Percentiles rank a stretch among this genome's conserved stretches.
phyloP scores from a whole-genome alignment of 1,140 invertebrate species.

The Bacillus rossius region DNA sequence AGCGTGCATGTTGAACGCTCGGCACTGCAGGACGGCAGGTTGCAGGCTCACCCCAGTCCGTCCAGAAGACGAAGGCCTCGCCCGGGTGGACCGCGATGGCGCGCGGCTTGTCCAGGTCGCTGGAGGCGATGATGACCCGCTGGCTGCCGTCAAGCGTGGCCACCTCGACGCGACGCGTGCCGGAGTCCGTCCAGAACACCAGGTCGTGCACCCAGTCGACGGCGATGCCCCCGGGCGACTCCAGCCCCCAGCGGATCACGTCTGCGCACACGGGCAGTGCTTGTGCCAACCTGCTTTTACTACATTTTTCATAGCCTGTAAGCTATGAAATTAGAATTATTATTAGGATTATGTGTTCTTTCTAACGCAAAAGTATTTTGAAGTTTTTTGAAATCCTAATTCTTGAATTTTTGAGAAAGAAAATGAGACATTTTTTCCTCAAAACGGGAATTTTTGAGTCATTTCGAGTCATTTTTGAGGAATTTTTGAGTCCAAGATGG shows the following conservation, averaged over 20 bases:
- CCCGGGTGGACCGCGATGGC: constrained; percentile 79
- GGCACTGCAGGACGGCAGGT: not conserved
- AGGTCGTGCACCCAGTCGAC: constrained; percentile 83
- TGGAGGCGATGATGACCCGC: constrained; percentile 61
- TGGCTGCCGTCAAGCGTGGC: constrained; percentile 66
- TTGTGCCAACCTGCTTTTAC: too few species aligned
- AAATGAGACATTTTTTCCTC: too few species aligned
- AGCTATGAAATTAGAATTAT: too few species aligned
- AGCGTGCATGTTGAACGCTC: too few species aligned
- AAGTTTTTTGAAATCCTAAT: too few species aligned
- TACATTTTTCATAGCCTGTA: too few species aligned
- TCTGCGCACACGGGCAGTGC: constrained; percentile 43
- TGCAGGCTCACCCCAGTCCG: constrained; percentile 87
- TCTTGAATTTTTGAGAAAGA: too few species aligned
- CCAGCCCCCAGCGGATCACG: constrained; percentile 70
- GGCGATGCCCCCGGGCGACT: constrained; percentile 70
- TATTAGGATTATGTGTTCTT: too few species aligned
- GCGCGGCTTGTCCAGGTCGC: constrained; percentile 73
- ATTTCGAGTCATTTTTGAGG: too few species aligned
- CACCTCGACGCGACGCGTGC: constrained; percentile 74
- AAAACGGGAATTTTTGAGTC: too few species aligned
- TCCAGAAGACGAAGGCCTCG: constrained; percentile 80
- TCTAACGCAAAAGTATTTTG: too few species aligned
- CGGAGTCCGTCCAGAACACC: constrained; percentile 83
- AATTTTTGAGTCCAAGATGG: too few species aligned